Percentiles rank a stretch among this genome's conserved stretches.
These are phyloP conservation scores for Aproaerema taeniolella DNA, from an alignment of 2,888 invertebrate species.

Conservation along the genomic window DNA sequence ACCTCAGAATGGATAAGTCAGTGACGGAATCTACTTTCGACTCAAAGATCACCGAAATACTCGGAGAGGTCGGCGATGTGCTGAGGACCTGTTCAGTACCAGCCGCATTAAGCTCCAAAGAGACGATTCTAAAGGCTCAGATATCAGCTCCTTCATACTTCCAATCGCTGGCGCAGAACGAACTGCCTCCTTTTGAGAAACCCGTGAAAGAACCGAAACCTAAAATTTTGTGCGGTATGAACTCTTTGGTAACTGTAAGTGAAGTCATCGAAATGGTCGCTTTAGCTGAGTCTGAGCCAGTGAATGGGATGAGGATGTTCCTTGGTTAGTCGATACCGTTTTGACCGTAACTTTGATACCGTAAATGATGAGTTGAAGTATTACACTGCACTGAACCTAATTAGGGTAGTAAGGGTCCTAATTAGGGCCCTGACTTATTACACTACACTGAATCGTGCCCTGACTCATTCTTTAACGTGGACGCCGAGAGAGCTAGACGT, in stretches of 20 bases:
- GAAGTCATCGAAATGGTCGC: slow-evolving; percentile 52
- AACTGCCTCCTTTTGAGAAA: slow-evolving; percentile 48
- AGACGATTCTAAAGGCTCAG: slow-evolving; percentile 28
- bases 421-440: background rate
- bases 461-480: background rate
- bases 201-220: slow-evolving; percentile 37
- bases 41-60: background rate
- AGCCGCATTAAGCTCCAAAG: background rate
- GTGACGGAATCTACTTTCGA: too few species aligned
- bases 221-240: slow-evolving; percentile 37
- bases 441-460: background rate
- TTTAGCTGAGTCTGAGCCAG: slow-evolving; percentile 31
- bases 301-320: slow-evolving; percentile 33
- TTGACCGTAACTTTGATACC: background rate
- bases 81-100: background rate
- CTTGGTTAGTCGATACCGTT: slow-evolving; percentile 36
- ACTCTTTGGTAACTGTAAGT: slow-evolving; percentile 39
- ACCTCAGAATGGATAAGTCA: background rate
- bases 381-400: too few species aligned
- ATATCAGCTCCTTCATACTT: slow-evolving; percentile 61
- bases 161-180: slow-evolving; percentile 48
- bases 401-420: too few species aligned
- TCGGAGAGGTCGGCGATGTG: background rate
- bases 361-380: background rate
- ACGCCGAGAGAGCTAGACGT: background rate